Conservation (phyloP, 2,888 invertebrate species). For the Trisateles emortualis region DNA sequence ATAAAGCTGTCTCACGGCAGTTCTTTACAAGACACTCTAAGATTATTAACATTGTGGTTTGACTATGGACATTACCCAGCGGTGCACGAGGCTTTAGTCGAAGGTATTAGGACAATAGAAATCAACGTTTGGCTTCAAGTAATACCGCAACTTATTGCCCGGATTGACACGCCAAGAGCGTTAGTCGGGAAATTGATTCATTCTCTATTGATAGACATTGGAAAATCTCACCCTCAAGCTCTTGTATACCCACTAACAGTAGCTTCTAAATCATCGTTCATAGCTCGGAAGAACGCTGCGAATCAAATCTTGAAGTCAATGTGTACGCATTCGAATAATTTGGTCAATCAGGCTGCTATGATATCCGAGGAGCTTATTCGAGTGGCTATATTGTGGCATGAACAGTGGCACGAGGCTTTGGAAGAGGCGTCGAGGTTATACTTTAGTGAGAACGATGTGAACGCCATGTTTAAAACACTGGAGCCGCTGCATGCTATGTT, state of each 20-base stretch:
- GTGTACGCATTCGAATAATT: conserved; percentile 96
- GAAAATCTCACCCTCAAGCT: conserved; percentile 99
- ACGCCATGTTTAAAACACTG: conserved; percentile 98
- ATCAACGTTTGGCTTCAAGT: conserved; percentile 99
- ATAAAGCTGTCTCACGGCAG: conserved; percentile 97
- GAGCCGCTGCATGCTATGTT: conserved; percentile 98
- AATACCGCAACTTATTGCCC: conserved; percentile 98
- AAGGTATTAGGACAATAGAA: conserved; percentile 96
- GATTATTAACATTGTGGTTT: conserved; percentile 98
- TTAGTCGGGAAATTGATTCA: conserved; percentile 97
- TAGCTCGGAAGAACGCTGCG: conserved; percentile 95
- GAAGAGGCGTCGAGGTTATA: conserved; percentile 97
- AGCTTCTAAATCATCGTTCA: conserved; percentile 97
- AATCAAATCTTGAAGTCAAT: conserved; percentile 97
- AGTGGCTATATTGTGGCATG: conserved; percentile 99
- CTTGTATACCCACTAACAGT: conserved; percentile 99
- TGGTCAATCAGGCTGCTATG: conserved; percentile 98
- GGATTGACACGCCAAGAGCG: conserved; percentile 97
- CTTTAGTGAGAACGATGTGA: conserved; percentile 98
- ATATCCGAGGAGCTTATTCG: conserved; percentile 98
- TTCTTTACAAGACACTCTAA: conserved; percentile 97
- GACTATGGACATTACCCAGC: conserved; percentile 98
- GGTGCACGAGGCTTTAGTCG: conserved; percentile 97
- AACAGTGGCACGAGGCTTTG: conserved; percentile 99
- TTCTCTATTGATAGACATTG: conserved; percentile 97